Conservation (phyloP, 1,140 invertebrate genomes). For the Drosophila obscura region DNA sequence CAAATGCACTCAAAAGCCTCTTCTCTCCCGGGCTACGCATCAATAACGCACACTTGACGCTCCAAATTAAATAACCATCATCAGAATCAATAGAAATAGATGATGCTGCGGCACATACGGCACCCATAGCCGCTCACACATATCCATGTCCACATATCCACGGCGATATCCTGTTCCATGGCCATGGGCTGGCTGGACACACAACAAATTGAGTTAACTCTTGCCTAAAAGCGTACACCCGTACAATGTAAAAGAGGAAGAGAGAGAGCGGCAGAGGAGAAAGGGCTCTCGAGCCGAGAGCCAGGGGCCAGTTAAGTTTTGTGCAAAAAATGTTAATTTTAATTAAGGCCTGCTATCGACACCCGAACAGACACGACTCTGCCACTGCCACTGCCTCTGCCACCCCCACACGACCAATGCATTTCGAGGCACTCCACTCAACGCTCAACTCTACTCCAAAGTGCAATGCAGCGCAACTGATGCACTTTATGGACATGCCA, state of each 20-base stretch:
- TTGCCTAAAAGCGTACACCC: slow-evolving; percentile 64
- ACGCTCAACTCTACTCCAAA: slow-evolving; percentile 41
- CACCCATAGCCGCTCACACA: not conserved
- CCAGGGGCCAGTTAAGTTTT: slow-evolving; percentile 61
- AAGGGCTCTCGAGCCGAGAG: not conserved
- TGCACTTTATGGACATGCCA: slow-evolving; percentile 65
- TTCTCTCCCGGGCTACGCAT: slow-evolving; percentile 41
- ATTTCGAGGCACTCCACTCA: slow-evolving; percentile 58
- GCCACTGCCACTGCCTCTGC: too few relatives aligned
- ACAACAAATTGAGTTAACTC: slow-evolving; percentile 76
- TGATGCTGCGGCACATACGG: slow-evolving; percentile 1
- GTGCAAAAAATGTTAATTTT: slow-evolving; percentile 83
- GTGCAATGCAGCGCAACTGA: slow-evolving; percentile 79
- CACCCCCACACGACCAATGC: not conserved
- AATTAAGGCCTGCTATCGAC: slow-evolving; percentile 82
- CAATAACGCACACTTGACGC: slow-evolving; percentile 81
- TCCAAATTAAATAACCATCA: slow-evolving; percentile 82
- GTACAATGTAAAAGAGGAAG: slow-evolving; percentile 54
- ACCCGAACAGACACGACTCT: slow-evolving; percentile 51
- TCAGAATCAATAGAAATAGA: slow-evolving; percentile 69
- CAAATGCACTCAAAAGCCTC: slow-evolving; percentile 51
- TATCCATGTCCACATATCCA: not conserved
- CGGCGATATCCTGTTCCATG: too few relatives aligned
- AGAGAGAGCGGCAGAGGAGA: not conserved
- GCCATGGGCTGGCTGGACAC: slow-evolving; percentile 3